Base-by-base conservation (phyloP, 2,113 vertebrate genomes). In the Cygnus atratus region DNA sequence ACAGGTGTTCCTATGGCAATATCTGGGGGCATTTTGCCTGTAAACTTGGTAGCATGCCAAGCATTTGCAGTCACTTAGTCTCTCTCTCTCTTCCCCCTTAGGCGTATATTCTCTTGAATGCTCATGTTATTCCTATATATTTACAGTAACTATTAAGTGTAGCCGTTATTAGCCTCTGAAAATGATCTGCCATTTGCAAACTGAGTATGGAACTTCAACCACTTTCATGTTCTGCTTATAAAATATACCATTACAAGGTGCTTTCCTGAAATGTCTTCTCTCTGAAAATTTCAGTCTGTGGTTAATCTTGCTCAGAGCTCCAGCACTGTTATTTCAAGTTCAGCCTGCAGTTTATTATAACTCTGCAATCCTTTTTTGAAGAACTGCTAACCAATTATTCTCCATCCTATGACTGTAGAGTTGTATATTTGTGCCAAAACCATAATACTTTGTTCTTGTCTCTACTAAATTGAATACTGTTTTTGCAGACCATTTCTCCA, bases 371-470 rank as follows among this genome's bases (percentile, higher is more conserved):
- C 73, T 13, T 88, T 93, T 95, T 93, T 95, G 92, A 96, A 95
- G 89, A 95, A 91, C 77, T 95, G 91, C 95, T 93, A 95, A 91
- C 77, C 89, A 95, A 85, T 97, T 96, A 95, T 89, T 92, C 89
- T 84, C 77, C 94, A 87, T 89, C 87, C 77, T 95, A 13, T 91
- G 84, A 58, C 43, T 82, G 84, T 25, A 33, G 87, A 93, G 48
- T 57, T 75, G 77, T 26, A 19, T 61, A 52, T 88, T 82, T 93
- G 87, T 95, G 95, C 96, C 95, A 97, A 96, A 97, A 87, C 91
- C 94, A 91, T 88, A 95, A 72, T 68, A 89, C 94, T 96, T 95
- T 95, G 94, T 96, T 97, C 92, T 97, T 86, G 74, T 93, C 74
- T 91, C 70, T 89, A 13, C 87, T 95, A 97, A 95, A 96, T 87